Conservation (phyloP, 2,113 vertebrate genomes). For the Nipponia nippon region DNA sequence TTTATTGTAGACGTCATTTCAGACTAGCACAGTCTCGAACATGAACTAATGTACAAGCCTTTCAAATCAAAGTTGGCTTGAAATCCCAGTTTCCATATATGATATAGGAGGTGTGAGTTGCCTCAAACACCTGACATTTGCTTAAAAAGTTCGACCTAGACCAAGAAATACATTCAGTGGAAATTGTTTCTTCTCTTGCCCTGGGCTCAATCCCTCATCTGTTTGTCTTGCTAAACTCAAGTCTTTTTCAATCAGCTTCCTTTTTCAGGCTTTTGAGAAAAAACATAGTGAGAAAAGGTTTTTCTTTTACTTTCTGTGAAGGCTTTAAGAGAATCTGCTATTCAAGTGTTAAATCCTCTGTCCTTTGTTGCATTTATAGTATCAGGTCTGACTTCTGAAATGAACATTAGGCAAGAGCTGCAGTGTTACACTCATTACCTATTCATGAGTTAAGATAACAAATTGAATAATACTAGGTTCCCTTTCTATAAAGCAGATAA, state of each 20-base stretch:
- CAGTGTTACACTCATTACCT: background rate
- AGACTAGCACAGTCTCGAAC: background rate
- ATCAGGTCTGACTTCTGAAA: background rate
- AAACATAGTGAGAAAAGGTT: background rate
- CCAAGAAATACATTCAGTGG: background rate
- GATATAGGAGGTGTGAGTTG: background rate
- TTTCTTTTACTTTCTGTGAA: background rate
- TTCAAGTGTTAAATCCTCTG: background rate
- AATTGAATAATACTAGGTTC: background rate
- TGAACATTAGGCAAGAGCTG: background rate
- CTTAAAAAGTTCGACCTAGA: background rate
- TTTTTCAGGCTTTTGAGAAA: background rate
- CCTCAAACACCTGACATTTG: background rate
- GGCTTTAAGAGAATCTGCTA: background rate
- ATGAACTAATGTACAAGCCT: accelerated
- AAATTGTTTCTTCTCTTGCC: background rate
- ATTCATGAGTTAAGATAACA: background rate
- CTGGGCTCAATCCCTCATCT: background rate
- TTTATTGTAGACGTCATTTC: background rate
- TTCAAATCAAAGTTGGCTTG: background rate
- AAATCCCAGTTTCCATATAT: background rate
- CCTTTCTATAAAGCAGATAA: background rate
- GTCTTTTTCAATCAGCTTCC: background rate
- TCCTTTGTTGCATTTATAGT: background rate
- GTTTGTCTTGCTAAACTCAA: background rate